A percentile compares a stretch with the other conserved stretches of the same genome.
Evolutionary conservation across 1,140 invertebrate species (phyloP).

Genomic region (Eulimnadia texana): DNA sequence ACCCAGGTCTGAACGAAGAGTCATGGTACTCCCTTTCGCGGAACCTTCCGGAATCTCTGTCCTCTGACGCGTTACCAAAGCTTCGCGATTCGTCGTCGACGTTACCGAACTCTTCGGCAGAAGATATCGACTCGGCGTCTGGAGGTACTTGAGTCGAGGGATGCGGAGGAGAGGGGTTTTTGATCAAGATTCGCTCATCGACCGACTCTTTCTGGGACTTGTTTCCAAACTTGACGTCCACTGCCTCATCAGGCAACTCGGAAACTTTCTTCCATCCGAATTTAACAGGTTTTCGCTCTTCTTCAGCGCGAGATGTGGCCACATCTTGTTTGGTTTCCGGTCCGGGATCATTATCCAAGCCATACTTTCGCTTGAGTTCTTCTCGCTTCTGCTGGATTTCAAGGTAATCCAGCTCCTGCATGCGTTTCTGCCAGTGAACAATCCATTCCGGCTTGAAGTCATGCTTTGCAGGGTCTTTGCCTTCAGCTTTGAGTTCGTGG

Average conservation of each 20-base stretch:
- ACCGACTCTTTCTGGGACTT: background rate
- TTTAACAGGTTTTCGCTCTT: conserved; percentile 1
- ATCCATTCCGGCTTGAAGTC: conserved; percentile 77
- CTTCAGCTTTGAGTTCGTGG: conserved; percentile 58
- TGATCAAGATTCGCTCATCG: background rate
- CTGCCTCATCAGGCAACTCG: background rate
- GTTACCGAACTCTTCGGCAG: background rate
- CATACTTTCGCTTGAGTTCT: conserved; percentile 31
- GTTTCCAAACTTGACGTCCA: background rate
- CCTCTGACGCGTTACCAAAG: background rate
- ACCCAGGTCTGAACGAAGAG: no score
- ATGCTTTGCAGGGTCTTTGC: conserved; percentile 56
- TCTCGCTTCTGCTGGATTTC: conserved; percentile 42
- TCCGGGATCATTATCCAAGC: conserved; percentile 22
- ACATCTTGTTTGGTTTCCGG: background rate
- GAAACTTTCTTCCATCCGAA: conserved; percentile 2
- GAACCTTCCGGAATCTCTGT: background rate
- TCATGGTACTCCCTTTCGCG: no score
- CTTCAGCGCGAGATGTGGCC: background rate
- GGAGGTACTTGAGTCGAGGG: background rate
- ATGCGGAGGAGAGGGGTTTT: background rate
- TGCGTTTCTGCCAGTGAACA: conserved; percentile 58
- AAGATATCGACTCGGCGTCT: background rate
- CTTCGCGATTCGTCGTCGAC: background rate
- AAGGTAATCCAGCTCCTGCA: conserved; percentile 55